Evolutionary conservation across 1,140 invertebrate species (phyloP).

Genomic region (Spodoptera litura): DNA sequence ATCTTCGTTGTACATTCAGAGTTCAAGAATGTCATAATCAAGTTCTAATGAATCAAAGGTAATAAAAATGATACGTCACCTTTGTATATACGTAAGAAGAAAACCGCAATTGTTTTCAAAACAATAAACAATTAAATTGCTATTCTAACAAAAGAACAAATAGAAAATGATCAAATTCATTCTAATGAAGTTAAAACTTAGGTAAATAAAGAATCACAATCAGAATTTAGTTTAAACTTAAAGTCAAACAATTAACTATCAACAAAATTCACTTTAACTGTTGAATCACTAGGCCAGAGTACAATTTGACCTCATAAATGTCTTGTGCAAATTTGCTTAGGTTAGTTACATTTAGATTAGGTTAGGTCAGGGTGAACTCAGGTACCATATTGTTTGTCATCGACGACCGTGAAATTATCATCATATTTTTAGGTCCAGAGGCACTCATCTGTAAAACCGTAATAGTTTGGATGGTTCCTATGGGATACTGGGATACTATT

Average conservation of each 20-base stretch:
- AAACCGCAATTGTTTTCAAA: too few species aligned
- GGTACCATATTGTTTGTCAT: constrained; percentile 27
- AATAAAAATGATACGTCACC: too few species aligned
- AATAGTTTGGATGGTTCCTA: constrained; percentile 6
- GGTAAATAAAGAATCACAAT: too few species aligned
- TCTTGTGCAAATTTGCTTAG: constrained; percentile 24
- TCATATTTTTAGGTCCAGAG: constrained; percentile 25
- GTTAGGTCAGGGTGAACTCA: constrained; percentile 16
- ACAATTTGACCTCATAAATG: constrained; percentile 24
- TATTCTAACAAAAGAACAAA: too few species aligned
- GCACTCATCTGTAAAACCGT: not conserved
- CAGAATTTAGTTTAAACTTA: not conserved
- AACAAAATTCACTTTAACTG: not conserved
- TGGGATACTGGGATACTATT: not conserved
- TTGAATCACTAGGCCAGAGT: constrained; percentile 7
- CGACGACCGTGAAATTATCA: constrained; percentile 27
- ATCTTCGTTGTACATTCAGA: too few species aligned
- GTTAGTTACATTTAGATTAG: constrained; percentile 34
- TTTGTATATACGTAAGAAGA: too few species aligned
- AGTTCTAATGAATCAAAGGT: too few species aligned
- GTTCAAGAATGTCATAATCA: too few species aligned
- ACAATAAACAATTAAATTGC: too few species aligned
- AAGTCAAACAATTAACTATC: not conserved
- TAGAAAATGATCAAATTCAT: too few species aligned
- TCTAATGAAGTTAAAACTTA: too few species aligned